A percentile compares a stretch with the other conserved stretches of the same genome.
Evolutionary conservation across 1,140 invertebrate species (phyloP).

Genomic region (Heliconius nattereri): DNA sequence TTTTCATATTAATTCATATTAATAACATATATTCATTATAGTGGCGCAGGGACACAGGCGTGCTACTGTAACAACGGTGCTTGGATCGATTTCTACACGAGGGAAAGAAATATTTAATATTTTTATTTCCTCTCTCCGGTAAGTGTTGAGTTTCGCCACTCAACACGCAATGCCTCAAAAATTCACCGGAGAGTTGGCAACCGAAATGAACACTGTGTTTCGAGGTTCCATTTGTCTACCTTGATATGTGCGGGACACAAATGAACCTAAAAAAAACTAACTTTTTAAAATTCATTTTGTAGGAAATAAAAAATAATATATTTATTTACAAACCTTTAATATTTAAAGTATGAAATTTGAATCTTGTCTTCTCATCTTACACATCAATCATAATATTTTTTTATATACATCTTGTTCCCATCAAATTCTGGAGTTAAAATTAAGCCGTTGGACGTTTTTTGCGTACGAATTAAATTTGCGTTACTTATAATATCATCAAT

Average conservation of each 20-base stretch:
- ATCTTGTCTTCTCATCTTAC: background rate
- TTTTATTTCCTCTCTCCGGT: too few species aligned
- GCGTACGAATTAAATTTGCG: background rate
- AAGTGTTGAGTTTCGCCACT: background rate
- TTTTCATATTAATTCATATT: too few species aligned
- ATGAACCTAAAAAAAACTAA: background rate
- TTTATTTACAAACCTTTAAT: background rate
- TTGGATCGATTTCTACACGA: too few species aligned
- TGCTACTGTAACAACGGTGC: too few species aligned
- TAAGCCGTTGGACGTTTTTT: background rate
- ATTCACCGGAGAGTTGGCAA: background rate
- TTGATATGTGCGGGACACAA: background rate
- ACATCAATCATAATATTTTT: background rate
- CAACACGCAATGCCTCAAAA: background rate
- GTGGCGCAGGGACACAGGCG: background rate
- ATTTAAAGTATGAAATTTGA: background rate
- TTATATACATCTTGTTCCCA: background rate
- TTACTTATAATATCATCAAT: background rate
- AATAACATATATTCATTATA: background rate
- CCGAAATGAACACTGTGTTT: background rate
- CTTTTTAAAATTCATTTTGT: too few species aligned
- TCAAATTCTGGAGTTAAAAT: background rate
- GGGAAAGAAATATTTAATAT: too few species aligned
- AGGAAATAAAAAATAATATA: background rate
- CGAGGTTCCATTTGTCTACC: background rate